phyloP scores from a whole-genome alignment of 30 jellyfish, hydroid and myxozoan genomes.

The Chrysaora quinquecirrha region DNA sequence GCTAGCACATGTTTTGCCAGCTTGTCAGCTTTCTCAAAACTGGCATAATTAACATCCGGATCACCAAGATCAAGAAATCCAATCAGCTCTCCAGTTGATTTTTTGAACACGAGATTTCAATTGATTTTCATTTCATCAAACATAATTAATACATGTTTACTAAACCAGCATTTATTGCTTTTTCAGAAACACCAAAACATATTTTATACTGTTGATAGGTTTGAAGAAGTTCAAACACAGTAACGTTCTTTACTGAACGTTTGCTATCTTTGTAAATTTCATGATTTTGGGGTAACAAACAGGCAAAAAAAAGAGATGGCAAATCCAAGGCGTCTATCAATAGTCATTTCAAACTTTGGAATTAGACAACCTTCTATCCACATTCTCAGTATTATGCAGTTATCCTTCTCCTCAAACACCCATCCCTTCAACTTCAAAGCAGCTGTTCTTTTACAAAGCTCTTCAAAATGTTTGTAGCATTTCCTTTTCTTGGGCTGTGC shows the following conservation, averaged over 20 bases:
- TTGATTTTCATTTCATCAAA: conserved; percentile 32
- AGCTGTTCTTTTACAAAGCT: conserved; percentile 5
- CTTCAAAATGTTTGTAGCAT: conserved; percentile 4
- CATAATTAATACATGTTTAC: conserved; percentile 3
- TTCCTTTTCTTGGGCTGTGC: background rate
- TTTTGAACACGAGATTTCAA: conserved; percentile 10
- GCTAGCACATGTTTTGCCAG: conserved; percentile 58
- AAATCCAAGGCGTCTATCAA: conserved; percentile 5
- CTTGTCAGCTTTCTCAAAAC: conserved; percentile 28
- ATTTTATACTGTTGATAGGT: background rate
- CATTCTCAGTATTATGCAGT: background rate
- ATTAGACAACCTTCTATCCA: background rate
- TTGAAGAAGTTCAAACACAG: conserved; percentile 26
- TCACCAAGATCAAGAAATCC: conserved; percentile 31
- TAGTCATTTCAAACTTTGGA: background rate
- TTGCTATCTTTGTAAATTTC: conserved; percentile 18
- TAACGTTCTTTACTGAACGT: conserved; percentile 20
- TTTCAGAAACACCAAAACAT: conserved; percentile 24
- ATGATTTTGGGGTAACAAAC: conserved; percentile 26
- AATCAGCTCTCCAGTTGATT: conserved; percentile 14
- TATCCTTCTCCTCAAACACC: conserved; percentile 4
- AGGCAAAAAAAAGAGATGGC: conserved; percentile 27
- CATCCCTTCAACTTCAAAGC: conserved; percentile 19
- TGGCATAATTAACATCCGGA: conserved; percentile 47
- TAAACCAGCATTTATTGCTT: conserved; percentile 17